Percentiles rank a stretch among this genome's conserved stretches.
Conservation (phyloP, 2,888 invertebrate genomes). For the Dyspetes luteomarginatus region DNA sequence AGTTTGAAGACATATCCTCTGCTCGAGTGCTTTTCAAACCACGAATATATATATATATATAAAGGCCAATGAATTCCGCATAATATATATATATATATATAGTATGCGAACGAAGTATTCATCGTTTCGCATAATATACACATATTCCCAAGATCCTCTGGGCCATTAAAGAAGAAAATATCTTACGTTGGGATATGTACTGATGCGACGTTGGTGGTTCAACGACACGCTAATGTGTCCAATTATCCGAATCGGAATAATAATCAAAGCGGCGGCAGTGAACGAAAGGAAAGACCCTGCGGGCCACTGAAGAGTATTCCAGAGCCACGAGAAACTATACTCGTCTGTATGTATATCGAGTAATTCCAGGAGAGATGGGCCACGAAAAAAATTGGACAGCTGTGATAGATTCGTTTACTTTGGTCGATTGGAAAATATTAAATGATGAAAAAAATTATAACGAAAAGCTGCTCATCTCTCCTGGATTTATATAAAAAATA, state of each 20-base stretch:
- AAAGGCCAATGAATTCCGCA: background rate
- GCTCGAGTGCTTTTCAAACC: constrained; percentile 5
- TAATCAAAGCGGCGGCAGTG: constrained; percentile 18
- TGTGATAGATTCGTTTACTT: too few relatives aligned
- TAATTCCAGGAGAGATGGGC: background rate
- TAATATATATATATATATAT: background rate
- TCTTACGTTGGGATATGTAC: constrained; percentile 9
- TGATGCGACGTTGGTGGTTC: constrained; percentile 22
- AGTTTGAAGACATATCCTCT: constrained; percentile 34
- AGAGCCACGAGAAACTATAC: background rate
- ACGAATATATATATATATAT: too few relatives aligned
- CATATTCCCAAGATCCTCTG: constrained; percentile 4
- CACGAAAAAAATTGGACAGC: background rate
- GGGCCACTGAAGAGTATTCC: background rate
- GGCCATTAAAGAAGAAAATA: constrained; percentile 33
- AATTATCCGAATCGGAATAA: constrained; percentile 39
- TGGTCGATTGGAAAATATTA: too few relatives aligned
- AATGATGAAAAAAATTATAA: too few relatives aligned
- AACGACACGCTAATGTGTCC: constrained; percentile 55
- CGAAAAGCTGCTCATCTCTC: too few relatives aligned
- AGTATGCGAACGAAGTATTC: constrained; percentile 19
- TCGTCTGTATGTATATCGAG: background rate
- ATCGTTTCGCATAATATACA: constrained; percentile 42
- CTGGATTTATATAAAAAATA: too few relatives aligned
- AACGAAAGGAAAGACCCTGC: constrained; percentile 9